A percentile compares a stretch with the other conserved stretches of the same genome.
phyloP scores from a whole-genome alignment of 2,113 vertebrate genomes.

The Dipodomys merriami region DNA sequence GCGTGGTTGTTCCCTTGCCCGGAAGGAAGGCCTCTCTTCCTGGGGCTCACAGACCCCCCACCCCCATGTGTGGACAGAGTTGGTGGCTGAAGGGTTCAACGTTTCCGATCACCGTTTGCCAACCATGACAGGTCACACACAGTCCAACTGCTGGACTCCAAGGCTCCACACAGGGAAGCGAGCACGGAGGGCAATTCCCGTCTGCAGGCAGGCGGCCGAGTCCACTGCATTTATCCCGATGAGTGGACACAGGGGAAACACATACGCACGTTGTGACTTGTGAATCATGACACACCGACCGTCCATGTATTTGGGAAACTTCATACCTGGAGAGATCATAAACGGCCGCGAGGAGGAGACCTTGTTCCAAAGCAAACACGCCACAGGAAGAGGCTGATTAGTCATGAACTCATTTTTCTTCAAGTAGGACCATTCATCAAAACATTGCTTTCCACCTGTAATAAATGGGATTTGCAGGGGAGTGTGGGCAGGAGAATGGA shows the following conservation, averaged over 20 bases:
- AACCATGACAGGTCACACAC: neutral
- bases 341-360: neutral
- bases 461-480: constrained; percentile 16
- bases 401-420: constrained; percentile 46
- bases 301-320: neutral
- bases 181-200: neutral
- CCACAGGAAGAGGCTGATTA: constrained; percentile 28
- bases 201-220: neutral
- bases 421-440: constrained; percentile 54
- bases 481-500: neutral
- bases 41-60: neutral
- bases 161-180: neutral
- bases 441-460: neutral
- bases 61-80: neutral
- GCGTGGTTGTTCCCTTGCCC: neutral
- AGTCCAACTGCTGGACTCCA: neutral
- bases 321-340: neutral
- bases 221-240: neutral
- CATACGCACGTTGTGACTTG: neutral
- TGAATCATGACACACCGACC: neutral
- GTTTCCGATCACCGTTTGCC: no score
- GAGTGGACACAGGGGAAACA: neutral
- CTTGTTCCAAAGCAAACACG: constrained; percentile 16
- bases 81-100: no score
- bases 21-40: no score